Evolutionary conservation across 2,113 vertebrate genomes (phyloP), one percentile per base, ranked within the genome.

Genomic region (Glaucidium brasilianum): DNA sequence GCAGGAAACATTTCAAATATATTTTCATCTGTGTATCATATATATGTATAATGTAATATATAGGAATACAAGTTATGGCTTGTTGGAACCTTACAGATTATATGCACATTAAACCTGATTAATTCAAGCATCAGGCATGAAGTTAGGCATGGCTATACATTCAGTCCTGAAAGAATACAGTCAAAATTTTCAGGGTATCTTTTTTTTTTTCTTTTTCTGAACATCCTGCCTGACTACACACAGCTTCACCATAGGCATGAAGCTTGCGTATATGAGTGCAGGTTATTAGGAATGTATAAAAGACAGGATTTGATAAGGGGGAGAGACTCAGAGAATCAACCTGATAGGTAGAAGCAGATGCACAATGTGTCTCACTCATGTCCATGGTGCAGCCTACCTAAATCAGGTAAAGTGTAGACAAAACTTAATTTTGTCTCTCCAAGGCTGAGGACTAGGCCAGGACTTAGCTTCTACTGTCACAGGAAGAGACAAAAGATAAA

Each of bases 331-430:
- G 43, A 80, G 11, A 35, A 50, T 41, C 39, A 69, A 23, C 10
- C 6, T 56, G 21, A 19, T 3, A 60, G 6, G 18, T 26, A 32
- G 5, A 78, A 21, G 17, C 22, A 91, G 58, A 75, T 21, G 41
- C 11, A 53, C 5, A 59, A 14, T 0, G 0, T 30, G 6, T 86
- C 56, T 83, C 47, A 32, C 9, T 66, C 43, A 32, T 10, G 30
- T 22, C 15, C 12, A 16, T 32, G 23, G 30, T 34, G 9, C 5
- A 43, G 15, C 9, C 30, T 30, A 41, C 29, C 8, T 69, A 64
- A 82, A 62, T 27, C 14, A 21, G 25, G 9, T 23, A 84, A 73
- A 49, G 6, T 32, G 35, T 37, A 67, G 26, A 16, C 6, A 58
- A 71, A 62, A 22, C 5, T 22, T 69, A 30, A 14, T 52, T 66